Conservation (phyloP, 2,113 vertebrate species). For the Hoplias malabaricus region DNA sequence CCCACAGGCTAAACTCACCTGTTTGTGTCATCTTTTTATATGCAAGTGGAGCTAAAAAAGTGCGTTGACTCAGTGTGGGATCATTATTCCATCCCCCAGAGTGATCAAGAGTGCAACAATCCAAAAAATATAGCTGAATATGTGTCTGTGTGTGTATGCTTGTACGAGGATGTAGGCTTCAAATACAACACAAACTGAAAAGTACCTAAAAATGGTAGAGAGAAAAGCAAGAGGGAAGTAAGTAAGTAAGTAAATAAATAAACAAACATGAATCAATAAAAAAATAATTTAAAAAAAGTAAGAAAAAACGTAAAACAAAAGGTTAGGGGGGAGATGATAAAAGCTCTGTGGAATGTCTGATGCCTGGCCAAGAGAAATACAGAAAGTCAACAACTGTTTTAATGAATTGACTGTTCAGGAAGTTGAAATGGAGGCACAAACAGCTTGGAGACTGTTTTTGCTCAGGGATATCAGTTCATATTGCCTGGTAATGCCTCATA, state of each 20-base stretch:
- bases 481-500: background rate
- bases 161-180: background rate
- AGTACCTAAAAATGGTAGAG: background rate
- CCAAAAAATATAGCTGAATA: conserved; percentile 13
- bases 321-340: background rate
- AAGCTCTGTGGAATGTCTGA: background rate
- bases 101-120: conserved; percentile 31
- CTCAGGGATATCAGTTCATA: background rate
- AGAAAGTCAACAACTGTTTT: background rate
- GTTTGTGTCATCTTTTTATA: conserved; percentile 41
- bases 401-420: conserved; percentile 1
- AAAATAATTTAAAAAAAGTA: too few species aligned
- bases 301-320: background rate
- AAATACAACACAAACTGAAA: background rate
- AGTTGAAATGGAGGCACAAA: background rate
- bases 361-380: background rate
- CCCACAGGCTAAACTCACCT: conserved; percentile 35
- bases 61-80: conserved; percentile 37
- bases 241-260: background rate
- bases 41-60: conserved; percentile 32
- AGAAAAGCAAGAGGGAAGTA: background rate
- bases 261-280: background rate
- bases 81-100: conserved; percentile 39
- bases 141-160: background rate
- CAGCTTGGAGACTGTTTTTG: background rate